Conservation (phyloP, 2,797 vertebrate genomes). For the Todus mexicanus region DNA sequence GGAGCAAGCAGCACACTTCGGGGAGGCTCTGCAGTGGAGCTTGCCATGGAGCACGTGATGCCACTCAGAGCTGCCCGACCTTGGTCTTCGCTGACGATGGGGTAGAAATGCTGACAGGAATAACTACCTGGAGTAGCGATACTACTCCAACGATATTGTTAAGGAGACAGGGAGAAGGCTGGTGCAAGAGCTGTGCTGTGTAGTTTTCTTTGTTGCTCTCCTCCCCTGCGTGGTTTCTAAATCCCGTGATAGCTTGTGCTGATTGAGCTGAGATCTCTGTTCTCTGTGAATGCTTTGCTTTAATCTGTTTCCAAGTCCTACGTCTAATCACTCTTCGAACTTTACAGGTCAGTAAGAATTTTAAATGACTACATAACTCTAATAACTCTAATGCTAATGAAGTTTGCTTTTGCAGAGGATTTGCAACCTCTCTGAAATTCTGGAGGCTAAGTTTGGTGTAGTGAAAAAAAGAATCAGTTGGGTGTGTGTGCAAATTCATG, state of each 20-base stretch:
- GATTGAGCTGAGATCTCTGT: background rate
- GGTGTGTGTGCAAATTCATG: background rate
- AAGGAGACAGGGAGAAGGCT: background rate
- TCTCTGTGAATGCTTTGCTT: background rate
- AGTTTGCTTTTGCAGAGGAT: background rate
- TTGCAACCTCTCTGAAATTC: background rate
- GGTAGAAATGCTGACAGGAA: background rate
- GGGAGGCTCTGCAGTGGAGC: background rate
- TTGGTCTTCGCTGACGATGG: background rate
- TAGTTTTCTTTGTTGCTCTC: background rate
- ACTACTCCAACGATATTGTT: background rate
- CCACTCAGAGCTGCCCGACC: background rate
- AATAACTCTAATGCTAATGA: background rate
- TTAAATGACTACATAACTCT: background rate
- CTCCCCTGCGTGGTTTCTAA: background rate
- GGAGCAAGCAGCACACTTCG: background rate
- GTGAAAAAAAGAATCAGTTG: background rate
- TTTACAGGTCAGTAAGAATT: background rate
- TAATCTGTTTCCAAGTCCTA: background rate
- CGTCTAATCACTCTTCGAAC: background rate
- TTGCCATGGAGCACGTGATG: accelerated
- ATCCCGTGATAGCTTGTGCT: background rate
- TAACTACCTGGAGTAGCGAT: background rate
- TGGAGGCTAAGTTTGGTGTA: background rate
- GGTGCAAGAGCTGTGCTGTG: background rate